phyloP scores from a whole-genome alignment of 2,888 invertebrate genomes.

The Craniophora ligustri region DNA sequence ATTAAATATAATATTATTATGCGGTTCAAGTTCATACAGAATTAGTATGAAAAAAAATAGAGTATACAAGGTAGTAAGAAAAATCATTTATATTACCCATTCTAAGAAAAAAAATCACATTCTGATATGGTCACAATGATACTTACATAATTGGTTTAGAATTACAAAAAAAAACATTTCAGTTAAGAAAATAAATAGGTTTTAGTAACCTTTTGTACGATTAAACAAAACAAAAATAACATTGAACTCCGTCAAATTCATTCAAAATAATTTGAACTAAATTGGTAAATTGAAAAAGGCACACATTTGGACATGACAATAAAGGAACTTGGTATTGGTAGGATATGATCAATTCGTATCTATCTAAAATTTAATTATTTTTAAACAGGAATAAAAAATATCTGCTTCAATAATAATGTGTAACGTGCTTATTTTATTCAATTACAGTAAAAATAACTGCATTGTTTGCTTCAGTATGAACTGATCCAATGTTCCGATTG shows the following conservation, averaged over 20 bases:
- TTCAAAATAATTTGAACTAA: constrained; percentile 23
- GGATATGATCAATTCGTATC: constrained; percentile 54
- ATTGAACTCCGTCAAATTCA: constrained; percentile 3
- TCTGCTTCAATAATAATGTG: constrained; percentile 10
- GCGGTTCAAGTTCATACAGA: constrained; percentile 24
- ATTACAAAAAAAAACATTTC: constrained; percentile 13
- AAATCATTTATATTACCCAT: constrained; percentile 15
- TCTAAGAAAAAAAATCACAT: constrained; percentile 34
- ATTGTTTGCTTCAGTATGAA: constrained; percentile 18
- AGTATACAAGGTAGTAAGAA: constrained; percentile 23
- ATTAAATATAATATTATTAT: constrained; percentile 34
- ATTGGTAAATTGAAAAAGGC: constrained; percentile 61
- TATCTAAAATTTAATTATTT: constrained; percentile 33
- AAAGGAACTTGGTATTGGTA: constrained; percentile 68
- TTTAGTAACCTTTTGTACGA: constrained; percentile 3
- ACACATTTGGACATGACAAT: constrained; percentile 62
- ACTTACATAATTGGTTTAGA: constrained; percentile 28
- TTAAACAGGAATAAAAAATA: constrained; percentile 22
- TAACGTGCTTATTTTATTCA: constrained; percentile 18
- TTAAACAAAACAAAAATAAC: constrained; percentile 8
- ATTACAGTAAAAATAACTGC: constrained; percentile 13
- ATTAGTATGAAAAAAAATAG: constrained; percentile 2
- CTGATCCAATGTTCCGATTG: constrained; percentile 15
- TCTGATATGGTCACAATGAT: constrained; percentile 51
- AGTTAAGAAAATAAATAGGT: constrained; percentile 13